These are phyloP conservation scores for Hozukius guyotensis DNA, from an alignment of 2,797 vertebrate species.

Conservation along the genomic window DNA sequence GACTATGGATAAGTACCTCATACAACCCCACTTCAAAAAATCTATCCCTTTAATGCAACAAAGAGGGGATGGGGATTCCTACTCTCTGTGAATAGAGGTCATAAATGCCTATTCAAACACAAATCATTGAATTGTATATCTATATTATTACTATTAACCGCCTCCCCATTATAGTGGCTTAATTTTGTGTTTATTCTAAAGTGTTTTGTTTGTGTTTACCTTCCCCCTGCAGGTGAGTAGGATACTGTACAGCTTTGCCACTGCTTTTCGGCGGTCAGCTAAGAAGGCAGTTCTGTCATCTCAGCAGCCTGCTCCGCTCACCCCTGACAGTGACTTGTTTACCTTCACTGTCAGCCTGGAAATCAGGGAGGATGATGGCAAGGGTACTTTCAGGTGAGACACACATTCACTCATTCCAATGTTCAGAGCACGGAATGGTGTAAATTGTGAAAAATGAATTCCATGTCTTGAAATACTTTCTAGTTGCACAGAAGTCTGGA, in stretches of 20 bases:
- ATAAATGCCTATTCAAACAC: not conserved
- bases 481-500: not conserved
- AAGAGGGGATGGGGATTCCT: not conserved
- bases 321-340: conserved; percentile 97
- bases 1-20: not conserved
- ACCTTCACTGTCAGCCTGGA: conserved; percentile 97
- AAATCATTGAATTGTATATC: not conserved
- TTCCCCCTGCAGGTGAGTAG: conserved; percentile 89
- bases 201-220: not conserved
- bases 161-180: not conserved
- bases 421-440: not conserved
- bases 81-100: not conserved
- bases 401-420: not conserved
- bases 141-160: not conserved
- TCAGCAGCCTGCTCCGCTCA: conserved; percentile 87
- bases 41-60: not conserved
- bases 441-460: not conserved
- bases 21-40: not conserved
- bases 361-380: conserved; percentile 98
- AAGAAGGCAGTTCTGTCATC: conserved; percentile 89
- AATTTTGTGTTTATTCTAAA: not conserved
- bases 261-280: conserved; percentile 95
- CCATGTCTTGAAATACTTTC: not conserved
- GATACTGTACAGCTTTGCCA: conserved; percentile 98
- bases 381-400: conserved; percentile 95